These are phyloP conservation scores for Delia radicum DNA, from an alignment of 1,140 invertebrate genomes.

Conservation along the genomic window DNA sequence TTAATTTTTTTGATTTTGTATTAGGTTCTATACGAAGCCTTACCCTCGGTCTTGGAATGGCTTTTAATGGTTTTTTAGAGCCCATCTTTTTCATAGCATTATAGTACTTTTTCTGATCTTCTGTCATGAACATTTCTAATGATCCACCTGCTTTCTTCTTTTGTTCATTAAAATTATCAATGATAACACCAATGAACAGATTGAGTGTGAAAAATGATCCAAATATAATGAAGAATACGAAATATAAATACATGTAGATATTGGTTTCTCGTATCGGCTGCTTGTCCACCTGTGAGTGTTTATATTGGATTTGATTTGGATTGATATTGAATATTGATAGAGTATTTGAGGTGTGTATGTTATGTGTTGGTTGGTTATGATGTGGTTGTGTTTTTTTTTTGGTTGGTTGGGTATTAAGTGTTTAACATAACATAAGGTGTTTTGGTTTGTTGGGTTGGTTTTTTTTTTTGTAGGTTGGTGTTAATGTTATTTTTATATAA, in stretches of 20 bases:
- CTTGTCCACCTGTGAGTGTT: constrained; percentile 68
- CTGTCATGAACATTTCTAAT: constrained; percentile 99
- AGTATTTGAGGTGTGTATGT: constrained; percentile 1
- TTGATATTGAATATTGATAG: background rate
- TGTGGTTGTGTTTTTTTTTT: background rate
- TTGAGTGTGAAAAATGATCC: constrained; percentile 97
- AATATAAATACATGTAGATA: constrained; percentile 97
- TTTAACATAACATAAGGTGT: constrained; percentile 4
- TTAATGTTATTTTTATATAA: background rate
- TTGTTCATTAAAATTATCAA: constrained; percentile 98
- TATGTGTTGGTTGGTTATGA: background rate
- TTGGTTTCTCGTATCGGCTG: constrained; percentile 93
- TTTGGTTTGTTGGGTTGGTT: background rate
- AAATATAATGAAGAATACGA: constrained; percentile 97
- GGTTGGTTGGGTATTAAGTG: constrained; percentile 4
- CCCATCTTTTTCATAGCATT: constrained; percentile 99
- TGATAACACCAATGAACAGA: constrained; percentile 97
- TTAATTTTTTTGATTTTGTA: constrained; percentile 34
- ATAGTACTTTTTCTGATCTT: constrained; percentile 99
- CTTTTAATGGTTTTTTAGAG: constrained; percentile 96
- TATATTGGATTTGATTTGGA: constrained; percentile 19
- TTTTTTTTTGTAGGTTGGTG: background rate
- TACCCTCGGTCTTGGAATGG: constrained; percentile 94
- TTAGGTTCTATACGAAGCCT: constrained; percentile 44
- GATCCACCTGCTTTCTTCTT: constrained; percentile 99